Conservation (phyloP, 2,113 vertebrate genomes). For the Zosterops lateralis region DNA sequence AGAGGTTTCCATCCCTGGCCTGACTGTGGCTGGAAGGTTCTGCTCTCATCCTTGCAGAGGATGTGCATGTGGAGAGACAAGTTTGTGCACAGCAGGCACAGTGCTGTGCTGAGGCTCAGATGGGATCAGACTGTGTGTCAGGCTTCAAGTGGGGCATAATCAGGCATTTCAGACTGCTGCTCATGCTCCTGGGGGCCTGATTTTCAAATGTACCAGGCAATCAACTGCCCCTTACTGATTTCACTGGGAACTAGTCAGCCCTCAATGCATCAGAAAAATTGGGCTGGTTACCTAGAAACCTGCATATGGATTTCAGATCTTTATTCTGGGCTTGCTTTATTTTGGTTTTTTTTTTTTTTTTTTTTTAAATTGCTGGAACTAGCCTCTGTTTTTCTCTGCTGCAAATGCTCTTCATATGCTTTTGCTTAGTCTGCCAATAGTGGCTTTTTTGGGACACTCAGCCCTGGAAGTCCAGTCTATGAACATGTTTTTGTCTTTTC, state of each 20-base stretch:
- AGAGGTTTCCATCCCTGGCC: neutral
- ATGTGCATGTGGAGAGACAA: neutral
- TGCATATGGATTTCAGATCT: neutral
- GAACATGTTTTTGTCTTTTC: neutral
- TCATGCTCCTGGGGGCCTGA: neutral
- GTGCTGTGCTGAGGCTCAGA: neutral
- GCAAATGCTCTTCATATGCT: neutral
- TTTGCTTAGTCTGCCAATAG: neutral
- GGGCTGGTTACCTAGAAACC: conserved; percentile 12
- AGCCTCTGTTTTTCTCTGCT: neutral
- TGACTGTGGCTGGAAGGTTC: neutral
- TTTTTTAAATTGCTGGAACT: neutral
- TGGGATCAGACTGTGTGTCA: neutral
- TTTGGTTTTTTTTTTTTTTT: neutral
- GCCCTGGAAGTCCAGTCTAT: neutral
- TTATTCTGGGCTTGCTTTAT: neutral
- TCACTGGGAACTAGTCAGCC: neutral
- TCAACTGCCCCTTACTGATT: neutral
- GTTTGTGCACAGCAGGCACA: neutral
- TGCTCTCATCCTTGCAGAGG: neutral
- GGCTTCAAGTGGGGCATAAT: conserved; percentile 11
- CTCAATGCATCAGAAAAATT: neutral
- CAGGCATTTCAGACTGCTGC: neutral
- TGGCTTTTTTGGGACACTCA: neutral
- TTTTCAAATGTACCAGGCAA: conserved; percentile 17